phyloP scores from a whole-genome alignment of 2,797 vertebrate species.

The Cynopterus sphinx region DNA sequence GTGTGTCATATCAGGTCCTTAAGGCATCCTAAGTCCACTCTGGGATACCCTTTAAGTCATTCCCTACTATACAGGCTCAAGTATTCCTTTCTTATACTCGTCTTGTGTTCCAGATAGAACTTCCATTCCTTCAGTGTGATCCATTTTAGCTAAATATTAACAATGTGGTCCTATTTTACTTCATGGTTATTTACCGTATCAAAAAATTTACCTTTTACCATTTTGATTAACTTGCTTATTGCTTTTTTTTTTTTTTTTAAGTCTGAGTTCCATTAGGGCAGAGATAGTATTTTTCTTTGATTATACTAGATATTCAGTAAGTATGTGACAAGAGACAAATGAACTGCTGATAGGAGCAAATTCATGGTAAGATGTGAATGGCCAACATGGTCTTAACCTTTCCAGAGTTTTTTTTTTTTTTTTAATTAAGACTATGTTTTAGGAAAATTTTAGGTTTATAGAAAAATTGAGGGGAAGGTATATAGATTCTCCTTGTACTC shows the following conservation, averaged over 20 bases:
- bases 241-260: slow-evolving; percentile 6
- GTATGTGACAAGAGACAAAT: not conserved
- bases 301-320: not conserved
- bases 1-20: not conserved
- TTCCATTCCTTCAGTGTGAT: not conserved
- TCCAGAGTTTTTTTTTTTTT: not conserved
- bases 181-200: not conserved
- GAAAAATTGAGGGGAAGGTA: not conserved
- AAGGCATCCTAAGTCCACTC: not conserved
- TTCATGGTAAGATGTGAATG: not conserved
- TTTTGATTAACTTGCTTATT: not conserved
- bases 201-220: not conserved
- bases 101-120: not conserved
- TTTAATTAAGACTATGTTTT: not conserved
- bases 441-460: not conserved
- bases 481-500: not conserved
- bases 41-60: not conserved
- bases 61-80: too few species aligned
- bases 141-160: not conserved
- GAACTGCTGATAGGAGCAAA: not conserved
- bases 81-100: not conserved
- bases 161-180: not conserved
- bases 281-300: slow-evolving; percentile 1
- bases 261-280: not conserved
- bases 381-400: not conserved